phyloP scores from a whole-genome alignment of 2,113 vertebrate genomes.

The Triplophysa dalaica region DNA sequence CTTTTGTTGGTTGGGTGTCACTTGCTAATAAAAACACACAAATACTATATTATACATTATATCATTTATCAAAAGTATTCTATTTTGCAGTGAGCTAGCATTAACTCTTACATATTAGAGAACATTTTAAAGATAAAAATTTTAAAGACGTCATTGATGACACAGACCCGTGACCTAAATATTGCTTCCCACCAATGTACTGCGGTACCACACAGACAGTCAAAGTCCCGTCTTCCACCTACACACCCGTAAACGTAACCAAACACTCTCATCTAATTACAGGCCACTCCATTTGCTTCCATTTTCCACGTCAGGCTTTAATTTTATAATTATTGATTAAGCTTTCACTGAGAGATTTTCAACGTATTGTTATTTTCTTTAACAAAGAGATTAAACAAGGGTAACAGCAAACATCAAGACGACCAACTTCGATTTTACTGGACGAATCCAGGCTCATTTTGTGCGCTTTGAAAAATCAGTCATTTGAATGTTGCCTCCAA shows the following conservation, averaged over 20 bases:
- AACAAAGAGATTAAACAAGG: conserved; percentile 8
- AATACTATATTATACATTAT: no score
- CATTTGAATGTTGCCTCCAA: not conserved
- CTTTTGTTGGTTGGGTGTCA: not conserved
- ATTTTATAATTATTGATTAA: conserved; percentile 11
- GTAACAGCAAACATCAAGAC: not conserved
- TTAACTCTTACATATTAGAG: no score
- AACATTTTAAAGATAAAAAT: no score
- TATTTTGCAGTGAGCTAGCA: no score
- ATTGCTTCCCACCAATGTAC: conserved; percentile 5
- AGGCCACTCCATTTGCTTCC: conserved; percentile 9
- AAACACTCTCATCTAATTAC: conserved; percentile 26
- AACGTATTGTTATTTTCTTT: not conserved
- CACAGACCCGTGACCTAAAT: conserved; percentile 5
- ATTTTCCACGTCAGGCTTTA: conserved; percentile 6
- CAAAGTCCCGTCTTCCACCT: not conserved
- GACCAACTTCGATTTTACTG: no score
- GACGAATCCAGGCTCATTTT: not conserved
- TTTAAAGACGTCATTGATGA: not conserved
- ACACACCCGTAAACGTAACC: not conserved
- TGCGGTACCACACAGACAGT: not conserved
- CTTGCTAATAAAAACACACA: not conserved
- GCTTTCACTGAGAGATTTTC: conserved; percentile 1
- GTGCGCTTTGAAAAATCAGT: conserved; percentile 7
- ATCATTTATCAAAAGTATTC: no score